These are phyloP conservation scores for Thereva nobilitata DNA, from an alignment of 2,888 invertebrate species.

Conservation along the genomic window DNA sequence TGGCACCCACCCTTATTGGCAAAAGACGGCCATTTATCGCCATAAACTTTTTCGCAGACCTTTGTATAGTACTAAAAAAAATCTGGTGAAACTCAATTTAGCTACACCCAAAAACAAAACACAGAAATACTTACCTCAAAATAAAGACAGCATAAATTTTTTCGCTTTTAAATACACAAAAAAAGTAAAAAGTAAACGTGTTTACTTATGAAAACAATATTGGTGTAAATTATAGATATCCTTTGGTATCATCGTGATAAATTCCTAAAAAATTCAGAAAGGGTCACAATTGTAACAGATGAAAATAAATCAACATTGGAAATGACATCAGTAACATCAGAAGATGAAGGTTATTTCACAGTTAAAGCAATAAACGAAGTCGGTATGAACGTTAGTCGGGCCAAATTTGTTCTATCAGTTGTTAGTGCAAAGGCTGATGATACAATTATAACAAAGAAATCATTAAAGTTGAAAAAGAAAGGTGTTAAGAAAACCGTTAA, in stretches of 20 bases:
- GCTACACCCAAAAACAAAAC: too few relatives aligned
- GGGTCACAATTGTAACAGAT: constrained; percentile 70
- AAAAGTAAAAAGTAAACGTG: constrained; percentile 20
- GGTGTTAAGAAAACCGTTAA: constrained; percentile 49
- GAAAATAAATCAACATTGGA: constrained; percentile 74
- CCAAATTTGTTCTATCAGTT: constrained; percentile 70
- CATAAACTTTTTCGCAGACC: too few relatives aligned
- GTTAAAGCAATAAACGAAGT: constrained; percentile 87
- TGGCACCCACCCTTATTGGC: too few relatives aligned
- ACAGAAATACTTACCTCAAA: too few relatives aligned
- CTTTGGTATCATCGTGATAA: constrained; percentile 86
- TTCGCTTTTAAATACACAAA: neutral
- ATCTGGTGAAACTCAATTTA: too few relatives aligned
- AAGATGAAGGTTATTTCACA: constrained; percentile 75
- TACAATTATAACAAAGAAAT: constrained; percentile 49
- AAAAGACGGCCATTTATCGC: too few relatives aligned
- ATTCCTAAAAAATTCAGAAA: constrained; percentile 73
- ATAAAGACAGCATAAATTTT: too few relatives aligned
- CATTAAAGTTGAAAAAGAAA: constrained; percentile 53
- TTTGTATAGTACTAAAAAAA: too few relatives aligned
- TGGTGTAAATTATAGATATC: constrained; percentile 66
- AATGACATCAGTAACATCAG: constrained; percentile 66
- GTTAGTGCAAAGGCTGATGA: constrained; percentile 59
- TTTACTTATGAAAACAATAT: constrained; percentile 2
- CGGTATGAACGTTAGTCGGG: constrained; percentile 79